Conservation (phyloP, 2,888 invertebrate genomes). For the Acrobasis consociella region DNA sequence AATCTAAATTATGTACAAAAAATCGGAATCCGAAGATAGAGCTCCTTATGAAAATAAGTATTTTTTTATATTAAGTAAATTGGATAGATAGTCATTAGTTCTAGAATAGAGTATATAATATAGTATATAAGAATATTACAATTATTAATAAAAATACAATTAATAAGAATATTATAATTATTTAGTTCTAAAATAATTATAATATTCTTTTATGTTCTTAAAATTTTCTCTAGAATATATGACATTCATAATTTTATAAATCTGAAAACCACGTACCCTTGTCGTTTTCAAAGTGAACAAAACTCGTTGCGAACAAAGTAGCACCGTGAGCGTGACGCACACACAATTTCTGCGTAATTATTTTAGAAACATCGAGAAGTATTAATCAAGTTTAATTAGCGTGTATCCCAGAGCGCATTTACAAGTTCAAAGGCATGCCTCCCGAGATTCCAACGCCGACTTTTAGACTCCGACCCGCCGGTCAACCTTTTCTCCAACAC, state of each 20-base stretch:
- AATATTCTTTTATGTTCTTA: background rate
- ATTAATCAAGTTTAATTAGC: conserved; percentile 48
- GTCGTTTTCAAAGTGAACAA: background rate
- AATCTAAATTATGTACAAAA: too few relatives aligned
- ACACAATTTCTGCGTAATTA: conserved; percentile 14
- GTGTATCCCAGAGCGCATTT: conserved; percentile 38
- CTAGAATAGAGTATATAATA: too few relatives aligned
- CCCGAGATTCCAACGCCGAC: conserved; percentile 34
- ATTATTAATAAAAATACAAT: too few relatives aligned
- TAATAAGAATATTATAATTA: too few relatives aligned
- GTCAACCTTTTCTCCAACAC: conserved; percentile 29
- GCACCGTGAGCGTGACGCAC: background rate
- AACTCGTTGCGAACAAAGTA: background rate
- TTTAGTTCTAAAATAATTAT: background rate
- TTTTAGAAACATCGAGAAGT: conserved; percentile 26
- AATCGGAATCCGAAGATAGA: too few relatives aligned
- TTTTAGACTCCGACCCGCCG: conserved; percentile 30
- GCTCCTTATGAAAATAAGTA: too few relatives aligned
- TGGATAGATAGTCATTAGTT: too few relatives aligned
- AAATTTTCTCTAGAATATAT: background rate
- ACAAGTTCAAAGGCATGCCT: conserved; percentile 42
- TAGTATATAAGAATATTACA: too few relatives aligned
- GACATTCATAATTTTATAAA: background rate
- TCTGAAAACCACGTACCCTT: background rate
- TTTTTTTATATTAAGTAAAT: too few relatives aligned